Evolutionary conservation across 2,888 invertebrate genomes (phyloP), one percentile per base, ranked within the genome.

Genomic region (Pristionchus japonicus): DNA sequence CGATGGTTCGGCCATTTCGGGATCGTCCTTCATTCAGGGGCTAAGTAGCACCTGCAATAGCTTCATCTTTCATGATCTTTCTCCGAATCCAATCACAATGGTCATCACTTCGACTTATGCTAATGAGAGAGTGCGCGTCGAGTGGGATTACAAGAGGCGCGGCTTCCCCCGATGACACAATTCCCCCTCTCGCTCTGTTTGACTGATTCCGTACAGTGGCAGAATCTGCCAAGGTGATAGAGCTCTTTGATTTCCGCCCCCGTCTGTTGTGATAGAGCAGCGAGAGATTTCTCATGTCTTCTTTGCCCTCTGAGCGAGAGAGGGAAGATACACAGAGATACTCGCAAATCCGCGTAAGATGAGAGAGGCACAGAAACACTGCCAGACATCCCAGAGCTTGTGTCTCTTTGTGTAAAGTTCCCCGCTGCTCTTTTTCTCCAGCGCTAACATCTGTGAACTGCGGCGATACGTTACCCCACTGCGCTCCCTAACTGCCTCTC

Each of bases 241-340:
- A 74, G 74, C 74, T 37, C 74, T 74, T 74, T 74, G 74, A 74
- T 74, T 74, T 74, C 74, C 74, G 74, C 74, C 74, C 74, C 74
- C 74, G 74, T 74, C 74, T 74, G 74, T 74, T 74, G 74, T 74
- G 74, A 74, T 74, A 74, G 74, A 74, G 74, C n/a, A n/a, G n/a
- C 74, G 74, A 74, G 74, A 74, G 74, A 74, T 74, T 74, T 74
- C 74, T 40, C 74, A 74, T 74, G 74, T 74, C 74, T 40, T 74
- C 74, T 67, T 67, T 67, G 74, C 74, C 74, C 74, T 74, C 74
- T 74, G 74, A 74, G 74, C 37, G 74, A 31, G 57, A n/a, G 40
- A 43, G 43, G 11, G 43, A 43, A 74, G 11, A 74, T 40, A 74
- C 74, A 74, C 40, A 67, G 67, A 74, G 40, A 74, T 74, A 74